Conservation (phyloP, 2,113 vertebrate genomes). For the Notothenia rossii region DNA sequence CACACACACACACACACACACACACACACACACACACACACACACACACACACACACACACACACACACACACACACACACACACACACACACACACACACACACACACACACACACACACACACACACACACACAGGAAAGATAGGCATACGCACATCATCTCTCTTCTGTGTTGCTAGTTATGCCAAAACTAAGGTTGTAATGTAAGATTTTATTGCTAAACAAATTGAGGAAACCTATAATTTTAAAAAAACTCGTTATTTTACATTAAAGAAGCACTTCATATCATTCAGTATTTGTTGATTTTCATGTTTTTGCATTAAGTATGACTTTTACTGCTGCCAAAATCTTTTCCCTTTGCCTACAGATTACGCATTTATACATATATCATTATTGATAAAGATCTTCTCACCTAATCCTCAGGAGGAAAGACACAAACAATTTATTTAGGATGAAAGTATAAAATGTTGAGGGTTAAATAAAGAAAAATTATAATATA, state of each 20-base stretch:
- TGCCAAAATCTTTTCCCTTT: too few species aligned
- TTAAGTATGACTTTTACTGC: too few species aligned
- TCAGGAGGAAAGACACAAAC: too few species aligned
- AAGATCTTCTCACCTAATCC: too few species aligned
- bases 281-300: too few species aligned
- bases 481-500: too few species aligned
- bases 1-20: not conserved
- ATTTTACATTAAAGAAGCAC: constrained; percentile 1
- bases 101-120: not conserved
- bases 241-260: not conserved
- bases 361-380: not conserved
- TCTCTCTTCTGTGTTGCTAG: constrained; percentile 1
- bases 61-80: not conserved
- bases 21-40: not conserved
- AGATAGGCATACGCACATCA: not conserved
- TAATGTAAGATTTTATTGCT: not conserved
- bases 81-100: too few species aligned
- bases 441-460: too few species aligned
- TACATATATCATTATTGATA: too few species aligned
- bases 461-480: too few species aligned
- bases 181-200: constrained; percentile 30
- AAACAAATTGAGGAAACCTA: not conserved
- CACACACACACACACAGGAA: not conserved
- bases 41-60: not conserved
- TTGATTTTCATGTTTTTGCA: not conserved